Evolutionary conservation across 2,113 vertebrate genomes (phyloP), one percentile per base, ranked within the genome.

Genomic region (Ceratotherium simum): DNA sequence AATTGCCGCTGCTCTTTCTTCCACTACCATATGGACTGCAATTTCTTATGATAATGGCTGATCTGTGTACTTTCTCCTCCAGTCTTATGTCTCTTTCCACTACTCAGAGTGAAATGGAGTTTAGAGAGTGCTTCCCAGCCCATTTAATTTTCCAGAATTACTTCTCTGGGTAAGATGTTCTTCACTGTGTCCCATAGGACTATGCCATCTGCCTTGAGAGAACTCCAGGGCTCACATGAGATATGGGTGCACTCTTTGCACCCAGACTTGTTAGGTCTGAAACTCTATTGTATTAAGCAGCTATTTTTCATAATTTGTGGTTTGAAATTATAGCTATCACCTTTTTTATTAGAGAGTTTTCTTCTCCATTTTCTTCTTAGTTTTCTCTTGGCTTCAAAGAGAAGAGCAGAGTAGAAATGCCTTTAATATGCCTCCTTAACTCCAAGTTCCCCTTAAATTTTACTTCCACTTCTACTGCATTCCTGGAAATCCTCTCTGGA

Each of bases 321-420:
- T 70, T 80, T 84, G 21, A 7, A 73, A 36, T 92, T 67, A 79
- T 16, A 95, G 27, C 14, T 72, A 4, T 54, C 36, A 4, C 2
- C 14, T 62, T 11, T 93, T 88, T 86, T 87, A 83, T 62, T 93
- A 78, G 4, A n/a, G 3, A 60, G 12, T 90, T 90, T 87, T 31
- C 42, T 70, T 72, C 12, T 75, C 36, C 2, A 3, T 69, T 88
- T 80, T 65, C 67, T 73, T 92, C 11, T 31, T 73, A 8, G 29
- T 81, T 93, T 94, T 92, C 6, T 93, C 36, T 54, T 91, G 27
- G 8, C 18, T 91, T 96, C 58, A 85, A 78, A 90, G 60, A 81
- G 29, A 81, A 81, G 4, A 90, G 16, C 23, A 89, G 8, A 76
- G 10, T 91, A 51, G 64, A 84, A 90, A 51, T 23, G 6, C 2